These are phyloP conservation scores for Drosophila ohnishii DNA, from an alignment of 1,140 invertebrate species.

Conservation along the genomic window DNA sequence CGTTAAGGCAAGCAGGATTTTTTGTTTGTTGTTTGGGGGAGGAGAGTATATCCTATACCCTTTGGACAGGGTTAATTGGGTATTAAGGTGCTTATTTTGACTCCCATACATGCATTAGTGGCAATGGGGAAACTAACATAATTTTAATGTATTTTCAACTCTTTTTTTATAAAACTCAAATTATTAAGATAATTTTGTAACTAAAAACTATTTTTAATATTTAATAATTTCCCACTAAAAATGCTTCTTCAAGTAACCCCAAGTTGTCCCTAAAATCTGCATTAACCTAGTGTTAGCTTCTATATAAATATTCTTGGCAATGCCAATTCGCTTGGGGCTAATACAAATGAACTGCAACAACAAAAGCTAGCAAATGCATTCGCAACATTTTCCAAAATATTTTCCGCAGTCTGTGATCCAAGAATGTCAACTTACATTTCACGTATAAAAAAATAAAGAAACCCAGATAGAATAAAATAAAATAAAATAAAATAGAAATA, in stretches of 20 bases:
- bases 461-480: slow-evolving; percentile 1
- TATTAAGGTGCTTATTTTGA: slow-evolving; percentile 17
- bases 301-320: not conserved
- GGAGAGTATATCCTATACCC: slow-evolving; percentile 6
- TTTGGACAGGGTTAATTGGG: slow-evolving; percentile 39
- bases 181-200: not conserved
- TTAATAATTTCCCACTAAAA: not conserved
- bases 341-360: not conserved
- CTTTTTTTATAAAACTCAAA: not conserved
- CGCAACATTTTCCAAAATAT: slow-evolving; percentile 41
- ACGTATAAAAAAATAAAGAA: slow-evolving; percentile 15
- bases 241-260: not conserved
- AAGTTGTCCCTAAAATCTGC: not conserved
- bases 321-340: slow-evolving; percentile 21
- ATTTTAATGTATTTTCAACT: not conserved
- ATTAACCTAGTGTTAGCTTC: not conserved
- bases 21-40: not conserved
- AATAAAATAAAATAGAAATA: slow-evolving; percentile 18
- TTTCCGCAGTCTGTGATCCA: slow-evolving; percentile 40
- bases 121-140: not conserved
- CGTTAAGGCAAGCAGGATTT: slow-evolving; percentile 16
- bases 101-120: not conserved
- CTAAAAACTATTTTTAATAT: not conserved
- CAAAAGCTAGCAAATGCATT: slow-evolving; percentile 26
- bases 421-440: slow-evolving; percentile 37